phyloP scores from a whole-genome alignment of 2,888 invertebrate genomes.

The Pyrrhosoma nymphula region DNA sequence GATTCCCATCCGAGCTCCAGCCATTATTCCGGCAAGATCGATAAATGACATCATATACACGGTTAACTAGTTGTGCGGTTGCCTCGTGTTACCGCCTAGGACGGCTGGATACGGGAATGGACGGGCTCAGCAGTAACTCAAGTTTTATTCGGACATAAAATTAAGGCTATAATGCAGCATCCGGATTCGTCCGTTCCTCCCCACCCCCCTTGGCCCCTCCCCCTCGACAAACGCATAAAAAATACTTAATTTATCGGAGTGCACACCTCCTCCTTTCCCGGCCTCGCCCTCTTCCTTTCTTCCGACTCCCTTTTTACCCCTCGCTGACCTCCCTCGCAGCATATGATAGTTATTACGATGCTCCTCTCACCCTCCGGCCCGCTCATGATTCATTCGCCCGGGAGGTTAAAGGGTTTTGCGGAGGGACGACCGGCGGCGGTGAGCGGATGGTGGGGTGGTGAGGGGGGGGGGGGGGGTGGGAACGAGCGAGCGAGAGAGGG shows the following conservation, averaged over 20 bases:
- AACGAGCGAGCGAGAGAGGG: neutral
- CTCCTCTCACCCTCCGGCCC: neutral
- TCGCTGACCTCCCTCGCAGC: neutral
- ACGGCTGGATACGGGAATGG: neutral
- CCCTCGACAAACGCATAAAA: neutral
- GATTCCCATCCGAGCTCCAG: neutral
- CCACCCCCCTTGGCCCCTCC: neutral
- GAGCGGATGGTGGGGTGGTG: too few species aligned
- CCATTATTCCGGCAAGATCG: neutral
- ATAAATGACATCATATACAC: neutral
- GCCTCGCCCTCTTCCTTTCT: constrained; percentile 5
- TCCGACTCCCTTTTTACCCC: neutral
- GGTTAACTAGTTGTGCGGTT: neutral
- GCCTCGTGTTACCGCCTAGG: constrained; percentile 27
- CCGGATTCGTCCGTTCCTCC: neutral
- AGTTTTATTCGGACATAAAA: constrained; percentile 19
- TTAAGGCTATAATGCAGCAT: constrained; percentile 28
- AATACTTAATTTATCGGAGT: constrained; percentile 32
- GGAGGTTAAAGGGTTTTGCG: constrained; percentile 29
- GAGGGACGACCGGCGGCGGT: neutral
- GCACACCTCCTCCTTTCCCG: neutral
- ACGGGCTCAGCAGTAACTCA: constrained; percentile 24
- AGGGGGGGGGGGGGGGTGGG: too few species aligned
- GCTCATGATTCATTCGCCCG: neutral
- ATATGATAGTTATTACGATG: constrained; percentile 17